Conservation (phyloP, 2,113 vertebrate genomes). For the Xiphophorus maculatus region DNA sequence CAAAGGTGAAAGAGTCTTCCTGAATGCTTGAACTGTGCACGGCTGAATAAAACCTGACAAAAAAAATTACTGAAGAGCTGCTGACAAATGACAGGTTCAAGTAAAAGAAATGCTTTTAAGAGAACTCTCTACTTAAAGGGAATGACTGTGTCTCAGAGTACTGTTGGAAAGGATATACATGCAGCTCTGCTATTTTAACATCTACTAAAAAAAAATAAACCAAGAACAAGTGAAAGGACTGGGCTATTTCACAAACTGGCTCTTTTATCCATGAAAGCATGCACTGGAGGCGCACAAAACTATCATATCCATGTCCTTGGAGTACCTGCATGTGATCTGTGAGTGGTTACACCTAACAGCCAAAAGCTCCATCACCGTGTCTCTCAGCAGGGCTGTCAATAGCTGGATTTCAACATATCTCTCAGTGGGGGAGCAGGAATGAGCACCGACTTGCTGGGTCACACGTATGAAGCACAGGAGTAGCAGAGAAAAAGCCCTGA, state of each 20-base stretch:
- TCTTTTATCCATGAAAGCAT: background rate
- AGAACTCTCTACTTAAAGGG: no score
- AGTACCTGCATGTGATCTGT: background rate
- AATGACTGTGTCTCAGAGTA: no score
- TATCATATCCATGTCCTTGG: background rate
- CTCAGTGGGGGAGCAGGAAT: slow-evolving; percentile 18
- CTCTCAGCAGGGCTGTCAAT: slow-evolving; percentile 11
- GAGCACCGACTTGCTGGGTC: slow-evolving; percentile 27
- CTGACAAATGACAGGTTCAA: no score
- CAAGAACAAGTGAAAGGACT: background rate
- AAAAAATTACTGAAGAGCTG: no score
- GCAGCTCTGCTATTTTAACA: background rate
- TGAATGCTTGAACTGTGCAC: no score
- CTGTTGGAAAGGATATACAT: no score
- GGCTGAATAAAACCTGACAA: no score
- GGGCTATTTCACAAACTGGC: background rate
- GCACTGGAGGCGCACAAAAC: background rate
- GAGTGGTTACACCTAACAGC: background rate
- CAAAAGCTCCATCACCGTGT: slow-evolving; percentile 19
- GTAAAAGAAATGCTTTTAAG: no score
- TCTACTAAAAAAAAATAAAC: background rate
- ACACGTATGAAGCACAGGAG: slow-evolving; percentile 6
- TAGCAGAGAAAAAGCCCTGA: slow-evolving; percentile 22
- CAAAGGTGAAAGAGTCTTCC: background rate
- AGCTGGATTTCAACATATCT: slow-evolving; percentile 21